Evolutionary conservation across 2,888 invertebrate species (phyloP), one percentile per base, ranked within the genome.

Genomic region (Salticus scenicus): DNA sequence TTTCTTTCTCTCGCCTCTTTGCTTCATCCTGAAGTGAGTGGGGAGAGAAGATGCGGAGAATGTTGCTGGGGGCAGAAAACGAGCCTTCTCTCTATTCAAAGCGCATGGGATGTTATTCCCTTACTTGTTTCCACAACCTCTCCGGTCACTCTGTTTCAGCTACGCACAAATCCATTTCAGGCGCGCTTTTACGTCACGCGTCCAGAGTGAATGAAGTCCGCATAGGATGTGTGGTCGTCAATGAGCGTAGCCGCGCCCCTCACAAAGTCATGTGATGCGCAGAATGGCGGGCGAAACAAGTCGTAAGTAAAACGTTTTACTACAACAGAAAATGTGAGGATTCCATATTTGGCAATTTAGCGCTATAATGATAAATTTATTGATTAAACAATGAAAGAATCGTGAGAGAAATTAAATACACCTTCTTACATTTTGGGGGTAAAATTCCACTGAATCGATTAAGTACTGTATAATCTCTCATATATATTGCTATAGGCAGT

Each of bases 161-260:
- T 57, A 24, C 57, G 57, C 24, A 24, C 57, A 17, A 57, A 57
- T 57, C 57, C 57, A 24, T 57, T 57, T 57, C 24, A 12, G 57
- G 57, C 57, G 57, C 57, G 57, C 24, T 20, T 33, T 77, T 47
- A 83, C 83, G 83, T 77, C 77, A 77, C 77, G n/a, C 41, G 57
- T 77, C 77, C 83, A 70, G 70, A 64, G 78, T 85, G 84, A 85
- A 85, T 85, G 67, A 78, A 57, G 42, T 42, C 30, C 66, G 51
- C 72, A 72, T 47, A 77, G 42, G n/a, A 72, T 77, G 72, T 77
- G 67, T 79, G 78, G 84, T 74, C 84, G 66, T 85, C 78, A 85
- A 85, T 85, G 84, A 85, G 74, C 73, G 84, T 78, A 63, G 47
- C 72, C 78, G 51, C 84, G 70, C 78, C 74, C 57, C 63, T 64